Conservation (phyloP, 2,888 invertebrate species). For the Terebella lapidaria region DNA sequence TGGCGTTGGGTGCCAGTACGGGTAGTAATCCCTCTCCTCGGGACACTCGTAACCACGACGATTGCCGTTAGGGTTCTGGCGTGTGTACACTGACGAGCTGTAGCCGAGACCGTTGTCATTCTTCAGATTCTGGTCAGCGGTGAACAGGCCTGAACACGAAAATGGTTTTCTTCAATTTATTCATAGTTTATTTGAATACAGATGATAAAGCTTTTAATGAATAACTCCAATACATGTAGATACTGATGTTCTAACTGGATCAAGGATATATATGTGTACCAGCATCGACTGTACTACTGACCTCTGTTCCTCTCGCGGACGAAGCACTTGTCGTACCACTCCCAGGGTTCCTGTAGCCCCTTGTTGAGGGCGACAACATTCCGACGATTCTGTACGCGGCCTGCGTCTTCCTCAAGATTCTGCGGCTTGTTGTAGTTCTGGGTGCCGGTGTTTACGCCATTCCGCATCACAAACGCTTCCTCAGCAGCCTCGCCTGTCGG, state of each 20-base stretch:
- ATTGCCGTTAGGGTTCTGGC: slow-evolving; percentile 49
- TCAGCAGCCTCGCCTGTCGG: too few relatives aligned
- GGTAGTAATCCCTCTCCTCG: slow-evolving; percentile 53
- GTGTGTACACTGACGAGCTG: slow-evolving; percentile 44
- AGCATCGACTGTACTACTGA: too few relatives aligned
- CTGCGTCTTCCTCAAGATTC: slow-evolving; percentile 25
- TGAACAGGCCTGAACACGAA: slow-evolving; percentile 39
- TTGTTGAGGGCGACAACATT: slow-evolving; percentile 28
- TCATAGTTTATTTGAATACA: too few relatives aligned
- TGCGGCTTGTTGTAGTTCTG: slow-evolving; percentile 32
- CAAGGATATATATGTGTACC: not conserved
- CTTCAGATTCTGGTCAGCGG: slow-evolving; percentile 47
- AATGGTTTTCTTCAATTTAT: too few relatives aligned
- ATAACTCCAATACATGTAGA: not conserved
- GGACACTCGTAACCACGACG: slow-evolving; percentile 52
- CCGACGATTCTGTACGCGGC: slow-evolving; percentile 24
- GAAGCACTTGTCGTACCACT: slow-evolving; percentile 48
- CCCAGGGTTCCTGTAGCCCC: slow-evolving; percentile 48
- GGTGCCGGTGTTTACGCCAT: slow-evolving; percentile 39
- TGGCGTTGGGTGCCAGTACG: slow-evolving; percentile 53
- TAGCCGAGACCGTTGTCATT: slow-evolving; percentile 39
- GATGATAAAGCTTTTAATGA: not conserved
- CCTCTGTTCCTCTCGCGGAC: slow-evolving; percentile 46
- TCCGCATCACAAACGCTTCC: slow-evolving; percentile 28
- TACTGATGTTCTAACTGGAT: not conserved